Evolutionary conservation across 2,888 invertebrate species (phyloP), one percentile per base, ranked within the genome.

Genomic region (Xestobium rufovillosum): DNA sequence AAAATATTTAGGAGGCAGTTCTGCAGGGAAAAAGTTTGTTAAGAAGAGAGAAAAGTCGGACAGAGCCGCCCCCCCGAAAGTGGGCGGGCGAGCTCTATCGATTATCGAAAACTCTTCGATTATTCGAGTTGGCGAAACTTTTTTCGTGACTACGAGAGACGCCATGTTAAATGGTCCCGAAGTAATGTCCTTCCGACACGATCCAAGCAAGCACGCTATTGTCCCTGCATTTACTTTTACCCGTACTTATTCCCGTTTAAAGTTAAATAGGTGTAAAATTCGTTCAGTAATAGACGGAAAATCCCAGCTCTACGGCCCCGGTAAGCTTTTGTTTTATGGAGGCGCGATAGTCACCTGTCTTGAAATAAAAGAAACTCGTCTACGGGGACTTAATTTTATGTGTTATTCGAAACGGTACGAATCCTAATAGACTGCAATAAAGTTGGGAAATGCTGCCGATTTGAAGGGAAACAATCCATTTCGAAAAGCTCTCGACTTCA

Each of bases 261-360:
- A 63, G 61, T 63, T 64, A 63, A 65, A 65, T 63, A 63, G 63
- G 65, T 65, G 64, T 65, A 65, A 65, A 65, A 65, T 65, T 64
- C 61, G 51, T 60, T 57, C 52, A 53, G 62, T 60, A 61, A 63
- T 61, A 54, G 63, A 51, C 56, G 56, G 60, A 57, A 58, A 61
- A 61, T 60, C 59, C 58, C 34, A 42, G 43, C 44, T 41, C 37
- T 33, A 38, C 34, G 29, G 44, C 45, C 44, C 42, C 39, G 39
- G 51, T 44, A 39, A 38, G 32, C 37, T 40, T 34, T 34, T 36
- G 14, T 44, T 51, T 48, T 45, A 38, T 40, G 42, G 30, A 34
- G 32, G 38, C 42, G 37, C 29, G 35, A 31, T 34, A 8, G 31
- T 9, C 12, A 31, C 33, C 33, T 11, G 38, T 37, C 36, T 43